Evolutionary conservation across 2,113 vertebrate species (phyloP).

Genomic region (Serilophus lunatus): DNA sequence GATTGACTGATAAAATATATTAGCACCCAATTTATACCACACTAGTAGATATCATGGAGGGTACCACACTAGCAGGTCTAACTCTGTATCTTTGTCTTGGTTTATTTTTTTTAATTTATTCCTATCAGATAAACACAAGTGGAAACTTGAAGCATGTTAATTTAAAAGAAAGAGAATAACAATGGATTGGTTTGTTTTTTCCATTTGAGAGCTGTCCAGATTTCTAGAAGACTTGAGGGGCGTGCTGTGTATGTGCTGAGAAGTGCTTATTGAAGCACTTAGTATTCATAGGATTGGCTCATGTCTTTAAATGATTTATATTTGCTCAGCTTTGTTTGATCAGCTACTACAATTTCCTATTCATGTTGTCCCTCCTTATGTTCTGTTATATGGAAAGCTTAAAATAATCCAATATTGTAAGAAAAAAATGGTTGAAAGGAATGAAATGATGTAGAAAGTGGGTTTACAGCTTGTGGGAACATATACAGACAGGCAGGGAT

Average conservation of each 20-base stretch:
- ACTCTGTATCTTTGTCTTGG: background rate
- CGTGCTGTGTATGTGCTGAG: background rate
- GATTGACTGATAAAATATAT: background rate
- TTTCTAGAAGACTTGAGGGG: background rate
- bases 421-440: background rate
- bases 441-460: background rate
- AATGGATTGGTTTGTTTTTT: background rate
- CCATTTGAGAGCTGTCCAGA: background rate
- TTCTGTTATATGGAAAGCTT: background rate
- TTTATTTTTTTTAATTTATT: background rate
- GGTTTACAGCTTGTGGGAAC: background rate
- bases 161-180: background rate
- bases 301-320: background rate
- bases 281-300: background rate
- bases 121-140: background rate
- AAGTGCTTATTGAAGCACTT: background rate
- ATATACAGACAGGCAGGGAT: background rate
- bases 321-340: background rate
- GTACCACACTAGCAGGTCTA: too few species aligned
- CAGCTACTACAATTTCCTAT: background rate
- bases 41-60: background rate
- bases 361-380: background rate
- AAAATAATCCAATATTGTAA: background rate
- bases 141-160: background rate
- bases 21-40: background rate